Evolutionary conservation across 2,797 vertebrate genomes (phyloP).

Genomic region (Gymnodraco acuticeps): DNA sequence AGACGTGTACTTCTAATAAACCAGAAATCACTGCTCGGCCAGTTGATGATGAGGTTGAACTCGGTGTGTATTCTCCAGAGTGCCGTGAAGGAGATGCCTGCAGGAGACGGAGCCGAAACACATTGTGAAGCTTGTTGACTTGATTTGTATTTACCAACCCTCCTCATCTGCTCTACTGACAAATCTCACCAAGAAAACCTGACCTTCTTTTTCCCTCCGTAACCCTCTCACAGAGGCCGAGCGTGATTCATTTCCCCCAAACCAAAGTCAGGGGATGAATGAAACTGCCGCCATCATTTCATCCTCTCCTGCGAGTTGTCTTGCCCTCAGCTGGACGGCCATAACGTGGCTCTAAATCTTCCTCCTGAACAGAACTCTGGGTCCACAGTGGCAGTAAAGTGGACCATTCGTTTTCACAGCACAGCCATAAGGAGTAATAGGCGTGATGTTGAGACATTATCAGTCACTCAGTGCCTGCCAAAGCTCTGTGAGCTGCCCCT

Average conservation of each 20-base stretch:
- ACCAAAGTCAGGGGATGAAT: constrained; percentile 58
- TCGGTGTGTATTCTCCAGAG: constrained; percentile 60
- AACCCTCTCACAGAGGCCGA: constrained; percentile 56
- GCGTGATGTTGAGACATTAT: constrained; percentile 66
- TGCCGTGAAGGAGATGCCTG: constrained; percentile 64
- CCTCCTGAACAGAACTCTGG: constrained; percentile 62
- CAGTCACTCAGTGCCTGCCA: constrained; percentile 72
- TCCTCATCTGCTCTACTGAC: constrained; percentile 67
- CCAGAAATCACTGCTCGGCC: constrained; percentile 63
- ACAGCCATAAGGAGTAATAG: constrained; percentile 67
- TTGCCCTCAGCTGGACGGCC: constrained; percentile 54
- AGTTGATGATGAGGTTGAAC: constrained; percentile 60
- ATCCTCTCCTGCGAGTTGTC: constrained; percentile 70
- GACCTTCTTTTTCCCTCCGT: constrained; percentile 53
- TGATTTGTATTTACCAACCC: constrained; percentile 73
- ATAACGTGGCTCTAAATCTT: constrained; percentile 76
- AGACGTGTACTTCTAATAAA: constrained; percentile 38
- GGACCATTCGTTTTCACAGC: constrained; percentile 73
- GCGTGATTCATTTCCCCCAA: constrained; percentile 66
- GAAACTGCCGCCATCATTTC: constrained; percentile 69
- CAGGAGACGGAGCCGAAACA: constrained; percentile 59
- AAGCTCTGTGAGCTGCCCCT: constrained; percentile 64
- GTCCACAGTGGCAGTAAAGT: constrained; percentile 70
- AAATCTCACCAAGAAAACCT: constrained; percentile 64
- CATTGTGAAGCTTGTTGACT: constrained; percentile 58